Evolutionary conservation across 2,113 vertebrate genomes (phyloP).

Genomic region (Podilymbus podiceps): DNA sequence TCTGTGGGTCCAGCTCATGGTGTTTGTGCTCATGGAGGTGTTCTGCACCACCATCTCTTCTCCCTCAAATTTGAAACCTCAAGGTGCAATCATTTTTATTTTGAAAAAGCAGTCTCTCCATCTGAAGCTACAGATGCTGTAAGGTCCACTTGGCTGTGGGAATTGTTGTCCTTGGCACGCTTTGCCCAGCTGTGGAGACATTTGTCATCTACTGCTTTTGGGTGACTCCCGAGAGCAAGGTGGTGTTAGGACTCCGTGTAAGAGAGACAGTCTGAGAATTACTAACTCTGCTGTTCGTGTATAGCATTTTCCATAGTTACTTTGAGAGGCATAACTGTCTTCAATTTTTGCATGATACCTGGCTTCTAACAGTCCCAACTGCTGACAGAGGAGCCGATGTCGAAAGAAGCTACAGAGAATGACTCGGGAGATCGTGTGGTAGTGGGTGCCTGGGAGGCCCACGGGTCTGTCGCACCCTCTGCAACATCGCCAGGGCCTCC

Average conservation of each 20-base stretch:
- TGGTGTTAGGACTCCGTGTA: neutral
- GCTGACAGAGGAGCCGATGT: too few relatives aligned
- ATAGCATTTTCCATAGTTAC: neutral
- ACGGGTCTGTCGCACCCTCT: fast-evolving
- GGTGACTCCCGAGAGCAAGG: neutral
- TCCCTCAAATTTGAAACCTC: too few relatives aligned
- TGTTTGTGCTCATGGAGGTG: neutral
- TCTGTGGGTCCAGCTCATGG: too few relatives aligned
- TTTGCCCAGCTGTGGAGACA: neutral
- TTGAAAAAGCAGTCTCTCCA: neutral
- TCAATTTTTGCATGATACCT: neutral
- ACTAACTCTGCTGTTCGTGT: neutral
- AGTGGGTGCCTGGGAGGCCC: neutral
- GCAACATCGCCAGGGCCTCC: neutral
- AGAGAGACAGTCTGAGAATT: neutral
- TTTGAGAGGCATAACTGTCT: neutral
- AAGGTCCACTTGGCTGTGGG: neutral
- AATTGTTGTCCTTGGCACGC: neutral
- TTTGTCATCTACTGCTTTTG: neutral
- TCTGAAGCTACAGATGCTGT: neutral
- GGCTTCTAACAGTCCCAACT: neutral
- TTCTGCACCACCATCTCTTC: neutral
- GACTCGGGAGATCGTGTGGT: fast-evolving
- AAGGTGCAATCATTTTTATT: neutral
- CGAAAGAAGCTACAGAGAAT: neutral